These are phyloP conservation scores for Tamias sibiricus DNA, from an alignment of 2,113 vertebrate genomes.

Conservation along the genomic window DNA sequence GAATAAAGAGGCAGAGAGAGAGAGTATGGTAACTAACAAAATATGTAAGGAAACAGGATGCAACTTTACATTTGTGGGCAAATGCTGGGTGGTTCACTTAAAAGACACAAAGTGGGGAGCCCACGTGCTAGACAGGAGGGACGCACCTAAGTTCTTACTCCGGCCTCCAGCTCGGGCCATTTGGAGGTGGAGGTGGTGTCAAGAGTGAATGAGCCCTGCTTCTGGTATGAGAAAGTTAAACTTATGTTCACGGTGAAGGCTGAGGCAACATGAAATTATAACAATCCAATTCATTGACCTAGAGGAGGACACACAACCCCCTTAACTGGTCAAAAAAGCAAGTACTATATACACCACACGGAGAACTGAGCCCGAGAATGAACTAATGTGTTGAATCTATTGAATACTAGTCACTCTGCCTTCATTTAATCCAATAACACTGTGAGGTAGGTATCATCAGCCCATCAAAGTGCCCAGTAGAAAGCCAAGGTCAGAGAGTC, in stretches of 20 bases:
- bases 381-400: background rate
- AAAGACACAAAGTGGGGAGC: background rate
- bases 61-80: background rate
- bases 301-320: background rate
- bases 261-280: background rate
- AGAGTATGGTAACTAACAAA: background rate
- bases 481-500: background rate
- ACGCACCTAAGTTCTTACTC: background rate
- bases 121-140: background rate
- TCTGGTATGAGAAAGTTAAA: background rate
- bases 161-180: background rate
- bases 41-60: no score
- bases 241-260: background rate
- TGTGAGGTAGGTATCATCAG: background rate
- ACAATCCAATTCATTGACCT: background rate
- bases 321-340: slow-evolving; percentile 10
- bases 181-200: background rate
- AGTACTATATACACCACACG: background rate
- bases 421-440: background rate
- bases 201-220: background rate
- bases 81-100: background rate
- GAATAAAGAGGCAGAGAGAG: background rate
- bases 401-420: background rate
- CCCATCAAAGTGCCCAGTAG: background rate
- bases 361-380: background rate